Base-by-base conservation (phyloP, 1,140 invertebrate species). In the Drosophila nigrodunni region DNA sequence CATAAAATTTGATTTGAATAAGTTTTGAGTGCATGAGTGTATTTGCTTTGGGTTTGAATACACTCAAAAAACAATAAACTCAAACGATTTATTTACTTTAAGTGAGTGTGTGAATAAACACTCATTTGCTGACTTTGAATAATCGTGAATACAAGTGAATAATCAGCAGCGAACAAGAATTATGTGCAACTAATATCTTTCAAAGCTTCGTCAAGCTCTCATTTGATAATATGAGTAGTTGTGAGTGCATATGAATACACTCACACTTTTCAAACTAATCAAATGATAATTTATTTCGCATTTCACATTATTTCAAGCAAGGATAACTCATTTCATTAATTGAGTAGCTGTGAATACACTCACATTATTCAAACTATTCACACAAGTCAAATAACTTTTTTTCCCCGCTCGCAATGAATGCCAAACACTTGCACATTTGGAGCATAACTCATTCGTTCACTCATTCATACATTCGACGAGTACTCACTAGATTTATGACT, bases 401-500 rank as follows among this genome's bases (percentile, higher is more conserved):
- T 10, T 0, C 41, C 4, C 41, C 2, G 4, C 10, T 39, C 7
- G 13, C 30, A 2, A 10, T 43, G 58, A 47, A 46, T 60, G 7
- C 5, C 41, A 55, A 18, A 37, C 9, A 9, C 8, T 5, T 10
- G 10, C 30, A 25, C 10, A 30, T 25, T 35, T 21, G 21, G 41
- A 13, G 11, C 35, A 52, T 59, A 66, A 72, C 47, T 68, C 55
- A 60, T 52, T 47, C 49, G 46, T 18, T 47, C 49, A 69, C 11
- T 10, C 65, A 66, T 41, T 59, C 11, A 8, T n/a, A 30, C 34
- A 9, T 37, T 41, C 68, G 50, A 49, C 44, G 43, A 72, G 61
- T 58, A 64, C 59, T 71, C 67, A 41, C 59, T 72, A 75, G 82
- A 85, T 86, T 85, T 85, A 86, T 74, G 60, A 39, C 9, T 7